These are phyloP conservation scores for Catocala fraxini DNA, from an alignment of 2,888 invertebrate genomes.

Conservation along the genomic window DNA sequence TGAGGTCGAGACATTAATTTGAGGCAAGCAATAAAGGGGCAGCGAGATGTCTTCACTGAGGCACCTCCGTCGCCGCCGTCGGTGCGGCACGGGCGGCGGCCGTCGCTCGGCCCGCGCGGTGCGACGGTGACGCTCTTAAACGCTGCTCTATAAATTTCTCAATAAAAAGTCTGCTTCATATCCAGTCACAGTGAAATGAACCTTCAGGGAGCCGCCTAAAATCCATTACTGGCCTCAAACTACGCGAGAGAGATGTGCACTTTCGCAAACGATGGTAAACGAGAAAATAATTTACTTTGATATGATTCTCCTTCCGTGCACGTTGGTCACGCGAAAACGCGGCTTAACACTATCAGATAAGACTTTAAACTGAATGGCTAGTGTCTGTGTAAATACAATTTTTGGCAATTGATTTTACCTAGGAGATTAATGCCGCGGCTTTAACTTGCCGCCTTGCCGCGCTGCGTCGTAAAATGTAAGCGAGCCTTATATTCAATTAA, in stretches of 20 bases:
- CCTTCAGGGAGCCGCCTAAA: constrained; percentile 64
- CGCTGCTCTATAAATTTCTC: constrained; percentile 80
- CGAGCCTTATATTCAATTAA: constrained; percentile 87
- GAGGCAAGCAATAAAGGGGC: constrained; percentile 85
- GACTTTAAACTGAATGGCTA: constrained; percentile 56
- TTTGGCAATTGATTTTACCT: constrained; percentile 85
- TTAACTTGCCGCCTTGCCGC: constrained; percentile 64
- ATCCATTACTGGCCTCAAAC: constrained; percentile 54
- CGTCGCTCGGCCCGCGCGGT: constrained; percentile 54
- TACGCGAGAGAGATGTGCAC: constrained; percentile 68
- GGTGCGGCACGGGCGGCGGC: constrained; percentile 40
- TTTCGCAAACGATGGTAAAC: constrained; percentile 75
- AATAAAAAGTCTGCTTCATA: constrained; percentile 71
- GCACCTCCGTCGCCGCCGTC: constrained; percentile 44
- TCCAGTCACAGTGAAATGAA: constrained; percentile 65
- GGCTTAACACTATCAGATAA: constrained; percentile 64
- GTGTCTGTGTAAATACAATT: constrained; percentile 71
- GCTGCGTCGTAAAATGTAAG: constrained; percentile 83
- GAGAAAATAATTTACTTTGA: constrained; percentile 84
- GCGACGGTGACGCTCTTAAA: constrained; percentile 76
- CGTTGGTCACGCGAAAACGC: constrained; percentile 60
- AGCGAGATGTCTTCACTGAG: constrained; percentile 77
- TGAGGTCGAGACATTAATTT: constrained; percentile 85
- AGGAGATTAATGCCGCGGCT: constrained; percentile 81
- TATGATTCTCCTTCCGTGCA: constrained; percentile 74